phyloP scores from a whole-genome alignment of 1,140 invertebrate species.

The Neodiprion pinetum region DNA sequence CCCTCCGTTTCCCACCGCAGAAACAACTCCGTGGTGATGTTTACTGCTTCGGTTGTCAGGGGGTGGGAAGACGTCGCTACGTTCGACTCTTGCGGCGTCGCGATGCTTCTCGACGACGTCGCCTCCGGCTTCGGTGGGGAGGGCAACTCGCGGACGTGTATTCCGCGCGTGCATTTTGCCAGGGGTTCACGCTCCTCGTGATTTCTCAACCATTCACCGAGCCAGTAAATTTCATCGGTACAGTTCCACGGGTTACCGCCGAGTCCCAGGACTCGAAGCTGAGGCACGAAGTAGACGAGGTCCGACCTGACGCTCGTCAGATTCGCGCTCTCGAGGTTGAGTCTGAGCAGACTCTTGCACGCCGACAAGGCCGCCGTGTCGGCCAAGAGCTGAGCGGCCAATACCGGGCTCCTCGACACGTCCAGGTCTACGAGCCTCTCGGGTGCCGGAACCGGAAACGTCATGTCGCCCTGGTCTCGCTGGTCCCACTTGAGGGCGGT shows the following conservation, averaged over 20 bases:
- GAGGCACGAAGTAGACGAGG: constrained; percentile 73
- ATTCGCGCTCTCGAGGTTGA: constrained; percentile 73
- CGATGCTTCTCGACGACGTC: constrained; percentile 18
- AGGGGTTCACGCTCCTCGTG: constrained; percentile 56
- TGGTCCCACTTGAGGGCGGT: constrained; percentile 64
- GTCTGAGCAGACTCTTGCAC: constrained; percentile 70
- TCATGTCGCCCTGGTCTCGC: constrained; percentile 65
- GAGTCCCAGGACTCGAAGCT: constrained; percentile 68
- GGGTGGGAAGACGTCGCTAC: constrained; percentile 24
- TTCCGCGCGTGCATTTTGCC: constrained; percentile 56
- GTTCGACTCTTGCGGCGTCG: neutral
- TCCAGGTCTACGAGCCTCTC: constrained; percentile 75
- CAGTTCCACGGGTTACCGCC: constrained; percentile 72
- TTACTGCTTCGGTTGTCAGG: constrained; percentile 29
- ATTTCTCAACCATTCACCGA: constrained; percentile 70
- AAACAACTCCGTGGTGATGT: neutral
- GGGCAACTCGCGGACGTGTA: constrained; percentile 56
- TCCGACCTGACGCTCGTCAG: constrained; percentile 72
- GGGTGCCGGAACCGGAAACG: constrained; percentile 73
- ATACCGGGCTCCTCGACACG: constrained; percentile 74
- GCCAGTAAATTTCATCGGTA: constrained; percentile 66
- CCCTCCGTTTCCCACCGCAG: neutral
- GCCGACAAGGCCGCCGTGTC: constrained; percentile 75
- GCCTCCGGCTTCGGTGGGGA: constrained; percentile 28
- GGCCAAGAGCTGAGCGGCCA: constrained; percentile 72